Conservation (phyloP, 2,113 vertebrate species). For the Haemorhous mexicanus region DNA sequence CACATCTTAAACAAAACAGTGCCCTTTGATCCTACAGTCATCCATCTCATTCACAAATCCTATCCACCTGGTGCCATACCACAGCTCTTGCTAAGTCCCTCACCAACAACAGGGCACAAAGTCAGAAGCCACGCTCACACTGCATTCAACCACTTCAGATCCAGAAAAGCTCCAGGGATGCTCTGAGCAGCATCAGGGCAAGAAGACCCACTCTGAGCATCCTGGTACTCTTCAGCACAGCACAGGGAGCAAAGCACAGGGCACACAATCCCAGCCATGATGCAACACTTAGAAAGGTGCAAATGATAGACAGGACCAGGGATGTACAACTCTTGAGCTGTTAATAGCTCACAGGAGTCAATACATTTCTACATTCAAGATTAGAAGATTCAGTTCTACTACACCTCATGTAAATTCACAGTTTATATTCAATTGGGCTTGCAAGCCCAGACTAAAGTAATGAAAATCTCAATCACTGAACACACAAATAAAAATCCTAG, state of each 20-base stretch:
- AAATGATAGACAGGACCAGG: background rate
- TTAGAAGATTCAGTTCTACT: background rate
- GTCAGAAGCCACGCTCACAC: background rate
- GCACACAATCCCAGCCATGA: background rate
- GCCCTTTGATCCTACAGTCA: background rate
- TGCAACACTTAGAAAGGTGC: background rate
- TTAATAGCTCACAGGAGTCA: background rate
- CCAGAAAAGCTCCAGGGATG: background rate
- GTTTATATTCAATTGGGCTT: background rate
- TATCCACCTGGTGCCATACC: background rate
- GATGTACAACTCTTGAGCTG: background rate
- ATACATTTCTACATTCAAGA: background rate
- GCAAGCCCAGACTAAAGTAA: background rate
- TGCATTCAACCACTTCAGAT: background rate
- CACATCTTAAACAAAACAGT: background rate
- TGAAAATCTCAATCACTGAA: background rate
- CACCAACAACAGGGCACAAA: background rate
- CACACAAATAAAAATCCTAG: background rate
- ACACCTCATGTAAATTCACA: background rate
- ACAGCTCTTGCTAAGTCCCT: background rate
- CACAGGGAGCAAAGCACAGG: background rate
- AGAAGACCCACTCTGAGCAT: background rate
- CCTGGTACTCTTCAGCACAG: background rate
- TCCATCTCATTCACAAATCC: background rate
- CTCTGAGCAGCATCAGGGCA: background rate